These are phyloP conservation scores for Rhopilema esculentum DNA, from an alignment of 30 jellyfish, hydroid and myxozoan species.

Conservation along the genomic window DNA sequence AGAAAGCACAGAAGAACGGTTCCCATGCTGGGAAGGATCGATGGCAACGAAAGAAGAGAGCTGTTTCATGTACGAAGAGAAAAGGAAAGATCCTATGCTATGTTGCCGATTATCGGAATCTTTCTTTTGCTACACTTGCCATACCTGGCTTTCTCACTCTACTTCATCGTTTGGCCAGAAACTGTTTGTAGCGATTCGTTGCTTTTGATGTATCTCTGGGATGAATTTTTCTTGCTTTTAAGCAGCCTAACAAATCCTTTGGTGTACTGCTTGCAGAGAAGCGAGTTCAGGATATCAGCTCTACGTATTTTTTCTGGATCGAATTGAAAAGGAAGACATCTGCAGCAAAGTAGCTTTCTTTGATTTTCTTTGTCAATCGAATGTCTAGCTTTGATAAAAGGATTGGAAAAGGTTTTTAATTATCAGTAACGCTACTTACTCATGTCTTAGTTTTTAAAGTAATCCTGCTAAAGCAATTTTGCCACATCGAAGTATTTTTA, in stretches of 20 bases:
- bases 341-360: too few species aligned
- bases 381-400: too few species aligned
- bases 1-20: conserved; percentile 14
- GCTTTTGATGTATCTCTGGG: conserved; percentile 35
- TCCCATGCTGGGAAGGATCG: neutral
- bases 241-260: conserved; percentile 35
- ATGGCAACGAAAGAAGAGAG: neutral
- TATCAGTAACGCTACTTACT: too few species aligned
- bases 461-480: too few species aligned
- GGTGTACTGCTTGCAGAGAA: conserved; percentile 21
- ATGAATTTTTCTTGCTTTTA: conserved; percentile 29
- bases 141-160: conserved; percentile 37
- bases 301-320: neutral
- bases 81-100: conserved; percentile 1
- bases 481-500: too few species aligned
- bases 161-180: conserved; percentile 23
- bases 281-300: conserved; percentile 30
- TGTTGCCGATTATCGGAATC: conserved; percentile 5
- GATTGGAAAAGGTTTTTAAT: too few species aligned
- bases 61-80: conserved; percentile 2
- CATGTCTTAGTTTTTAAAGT: too few species aligned
- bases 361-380: too few species aligned
- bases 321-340: neutral
- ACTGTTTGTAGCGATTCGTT: conserved; percentile 1
- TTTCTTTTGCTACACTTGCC: conserved; percentile 29